Conservation (phyloP, 2,797 vertebrate genomes). For the Coreius guichenoti region DNA sequence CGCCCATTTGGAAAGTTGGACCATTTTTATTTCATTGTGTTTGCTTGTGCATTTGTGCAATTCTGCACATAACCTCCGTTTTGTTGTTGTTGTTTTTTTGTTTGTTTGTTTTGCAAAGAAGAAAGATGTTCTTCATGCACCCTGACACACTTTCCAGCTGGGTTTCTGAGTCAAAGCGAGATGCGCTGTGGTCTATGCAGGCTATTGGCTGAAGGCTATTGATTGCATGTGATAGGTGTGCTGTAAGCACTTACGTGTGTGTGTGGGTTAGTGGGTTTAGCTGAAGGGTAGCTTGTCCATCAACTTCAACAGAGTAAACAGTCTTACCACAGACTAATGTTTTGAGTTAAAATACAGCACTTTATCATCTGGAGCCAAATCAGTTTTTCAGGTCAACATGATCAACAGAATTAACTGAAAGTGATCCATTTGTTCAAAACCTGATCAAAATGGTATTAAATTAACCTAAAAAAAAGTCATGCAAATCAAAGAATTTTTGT, state of each 20-base stretch:
- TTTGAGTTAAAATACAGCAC: not conserved
- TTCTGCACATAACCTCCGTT: not conserved
- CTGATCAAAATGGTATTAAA: not conserved
- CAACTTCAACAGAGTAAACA: not conserved
- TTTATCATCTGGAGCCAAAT: not conserved
- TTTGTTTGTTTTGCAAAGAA: slow-evolving; percentile 10
- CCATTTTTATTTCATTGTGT: not conserved
- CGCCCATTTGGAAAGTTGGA: not conserved
- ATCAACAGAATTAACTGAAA: not conserved
- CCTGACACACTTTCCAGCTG: not conserved
- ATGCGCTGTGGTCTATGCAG: not conserved
- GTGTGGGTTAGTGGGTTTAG: not conserved
- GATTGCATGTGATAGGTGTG: slow-evolving; percentile 4
- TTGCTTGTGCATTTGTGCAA: not conserved
- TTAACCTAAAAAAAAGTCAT: not conserved
- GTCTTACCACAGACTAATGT: not conserved
- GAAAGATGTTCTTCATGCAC: not conserved
- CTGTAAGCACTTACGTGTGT: not conserved
- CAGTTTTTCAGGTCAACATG: slow-evolving; percentile 2
- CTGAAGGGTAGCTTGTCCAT: not conserved
- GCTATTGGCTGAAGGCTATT: not conserved
- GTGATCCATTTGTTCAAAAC: not conserved
- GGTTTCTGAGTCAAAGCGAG: not conserved
- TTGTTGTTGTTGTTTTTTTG: not conserved
- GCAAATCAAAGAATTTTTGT: not conserved